Percentiles rank a stretch among this genome's conserved stretches.
Conservation (phyloP, 2,888 invertebrate species). For the Amphipyra tragopoginis region DNA sequence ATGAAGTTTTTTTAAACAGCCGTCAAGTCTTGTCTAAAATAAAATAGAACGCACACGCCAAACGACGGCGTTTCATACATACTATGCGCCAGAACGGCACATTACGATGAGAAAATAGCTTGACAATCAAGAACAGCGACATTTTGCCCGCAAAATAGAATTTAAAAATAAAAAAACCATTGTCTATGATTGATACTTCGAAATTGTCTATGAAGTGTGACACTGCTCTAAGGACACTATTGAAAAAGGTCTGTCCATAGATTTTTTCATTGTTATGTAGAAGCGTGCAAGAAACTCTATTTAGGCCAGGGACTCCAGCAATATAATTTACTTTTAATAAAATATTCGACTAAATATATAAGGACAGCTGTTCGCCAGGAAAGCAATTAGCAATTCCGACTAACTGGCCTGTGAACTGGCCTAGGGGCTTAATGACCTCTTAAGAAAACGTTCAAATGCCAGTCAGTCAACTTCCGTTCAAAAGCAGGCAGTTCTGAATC, state of each 20-base stretch:
- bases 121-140: slow-evolving; percentile 89
- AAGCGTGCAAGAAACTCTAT: no score
- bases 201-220: slow-evolving; percentile 68
- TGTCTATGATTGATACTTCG: slow-evolving; percentile 66
- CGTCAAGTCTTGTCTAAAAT: slow-evolving; percentile 89
- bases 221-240: slow-evolving; percentile 13
- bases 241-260: slow-evolving; percentile 29
- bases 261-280: background rate
- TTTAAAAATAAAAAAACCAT: slow-evolving; percentile 78
- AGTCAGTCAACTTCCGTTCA: no score
- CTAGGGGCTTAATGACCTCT: no score
- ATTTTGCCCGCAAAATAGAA: slow-evolving; percentile 85
- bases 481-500: no score
- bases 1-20: slow-evolving; percentile 85
- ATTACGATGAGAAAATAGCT: slow-evolving; percentile 90
- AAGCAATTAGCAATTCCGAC: no score
- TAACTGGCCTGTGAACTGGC: no score
- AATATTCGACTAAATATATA: no score
- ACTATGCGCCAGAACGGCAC: slow-evolving; percentile 89
- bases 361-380: no score
- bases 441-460: no score
- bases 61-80: slow-evolving; percentile 88
- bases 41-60: slow-evolving; percentile 88
- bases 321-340: no score
- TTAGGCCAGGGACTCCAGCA: no score